Evolutionary conservation across 2,888 invertebrate species (phyloP), one percentile per base, ranked within the genome.

Genomic region (Trimorus sp.): DNA sequence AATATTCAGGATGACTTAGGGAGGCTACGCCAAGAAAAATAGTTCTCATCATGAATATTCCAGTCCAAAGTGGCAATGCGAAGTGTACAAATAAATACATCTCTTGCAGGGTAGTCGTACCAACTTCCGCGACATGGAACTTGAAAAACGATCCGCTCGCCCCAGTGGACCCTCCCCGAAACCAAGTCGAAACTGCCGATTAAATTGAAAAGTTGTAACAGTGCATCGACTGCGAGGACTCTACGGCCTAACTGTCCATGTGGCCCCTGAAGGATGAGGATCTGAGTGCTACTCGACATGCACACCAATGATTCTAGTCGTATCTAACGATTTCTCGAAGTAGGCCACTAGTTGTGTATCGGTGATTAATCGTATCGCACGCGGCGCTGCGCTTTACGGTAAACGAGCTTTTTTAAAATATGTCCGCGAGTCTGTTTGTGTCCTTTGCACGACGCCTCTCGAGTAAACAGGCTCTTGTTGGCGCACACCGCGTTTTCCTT

Each of bases 381-480:
- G 65, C 40, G 59, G 36, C 48, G 70, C 65, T 65, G 73, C 63
- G 77, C 63, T 26, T 75, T 73, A 62, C 16, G 65, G 73, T 62
- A 80, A 71, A 66, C 54, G 56, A 75, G 51, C 42, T 62, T 74
- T 58, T 78, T 73, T 71, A 82, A 82, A 82, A 82, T 82, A 82
- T 73, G 26, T 74, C 59, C 63, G 54, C 14, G 14, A n/a, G 11
- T 54, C 16, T 53, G 66, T 77, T 60, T 58, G 16, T 68, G 16
- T 15, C 40, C 49, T 16, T 59, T 70, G 26, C 66, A 56, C 48
- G 60, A 77, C 77, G 82, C 82, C 82, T 54, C 59, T 26, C 26
- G 60, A 82, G 62, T 73, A 68, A 59, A 86, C 85, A 87, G 88
- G 87, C 84, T 90, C 90, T 91, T 90, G 90, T 90, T 91, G 89